Percentiles rank a stretch among this genome's conserved stretches.
These are phyloP conservation scores for Eptatretus burgeri DNA, from an alignment of 2,113 vertebrate genomes.

Conservation along the genomic window DNA sequence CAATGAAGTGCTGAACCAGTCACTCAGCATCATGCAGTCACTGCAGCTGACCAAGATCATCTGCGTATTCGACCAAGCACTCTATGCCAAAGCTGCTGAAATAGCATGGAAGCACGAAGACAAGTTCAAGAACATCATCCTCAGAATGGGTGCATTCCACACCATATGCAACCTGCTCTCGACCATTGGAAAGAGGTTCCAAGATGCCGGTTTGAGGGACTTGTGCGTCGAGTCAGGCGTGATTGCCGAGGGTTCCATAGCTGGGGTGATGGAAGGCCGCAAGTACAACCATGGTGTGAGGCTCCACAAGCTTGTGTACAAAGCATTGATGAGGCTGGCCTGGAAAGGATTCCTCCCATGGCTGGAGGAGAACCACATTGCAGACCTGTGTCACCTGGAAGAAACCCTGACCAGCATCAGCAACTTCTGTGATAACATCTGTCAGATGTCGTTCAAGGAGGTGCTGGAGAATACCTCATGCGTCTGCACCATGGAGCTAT, in stretches of 20 bases:
- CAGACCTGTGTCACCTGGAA: too few species aligned
- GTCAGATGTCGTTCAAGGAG: too few species aligned
- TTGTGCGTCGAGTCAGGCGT: neutral
- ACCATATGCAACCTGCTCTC: neutral
- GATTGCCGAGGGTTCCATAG: neutral
- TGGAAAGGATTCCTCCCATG: too few species aligned
- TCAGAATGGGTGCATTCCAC: neutral
- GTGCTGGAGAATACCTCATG: too few species aligned
- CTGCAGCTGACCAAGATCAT: neutral
- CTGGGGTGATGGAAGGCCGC: neutral
- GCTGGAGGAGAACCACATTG: too few species aligned
- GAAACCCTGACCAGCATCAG: too few species aligned
- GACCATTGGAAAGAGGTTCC: neutral
- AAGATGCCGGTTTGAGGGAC: neutral
- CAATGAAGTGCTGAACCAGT: too few species aligned
- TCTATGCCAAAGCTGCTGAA: neutral
- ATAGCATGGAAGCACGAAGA: neutral
- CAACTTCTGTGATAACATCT: too few species aligned
- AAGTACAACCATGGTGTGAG: neutral
- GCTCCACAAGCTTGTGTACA: neutral
- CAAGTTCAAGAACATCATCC: neutral
- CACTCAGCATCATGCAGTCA: neutral
- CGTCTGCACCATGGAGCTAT: too few species aligned
- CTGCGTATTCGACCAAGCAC: conserved; percentile 1
- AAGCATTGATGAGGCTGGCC: neutral